Conservation (phyloP, 1,140 invertebrate species). For the Drosophila subpulchrella region DNA sequence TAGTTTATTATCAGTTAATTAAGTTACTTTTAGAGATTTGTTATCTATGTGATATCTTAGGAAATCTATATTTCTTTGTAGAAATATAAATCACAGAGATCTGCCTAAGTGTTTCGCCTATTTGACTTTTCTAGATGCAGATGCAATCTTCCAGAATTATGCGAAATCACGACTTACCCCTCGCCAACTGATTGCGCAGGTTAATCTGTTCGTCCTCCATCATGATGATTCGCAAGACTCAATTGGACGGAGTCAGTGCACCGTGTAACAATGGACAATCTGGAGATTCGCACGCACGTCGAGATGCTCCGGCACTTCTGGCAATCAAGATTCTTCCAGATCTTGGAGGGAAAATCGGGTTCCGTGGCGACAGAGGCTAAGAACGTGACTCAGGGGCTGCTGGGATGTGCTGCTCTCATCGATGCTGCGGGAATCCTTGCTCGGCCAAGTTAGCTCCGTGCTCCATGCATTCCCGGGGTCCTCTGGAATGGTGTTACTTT, state of each 20-base stretch:
- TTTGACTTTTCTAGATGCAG: conserved; percentile 1
- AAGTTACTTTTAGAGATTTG: too few species aligned
- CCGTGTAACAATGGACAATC: conserved; percentile 21
- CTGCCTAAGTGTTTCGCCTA: too few species aligned
- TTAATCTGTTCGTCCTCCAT: conserved; percentile 42
- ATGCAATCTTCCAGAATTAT: neutral
- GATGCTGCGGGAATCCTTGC: conserved; percentile 30
- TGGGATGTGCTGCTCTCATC: conserved; percentile 28
- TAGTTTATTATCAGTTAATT: too few species aligned
- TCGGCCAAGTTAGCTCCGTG: conserved; percentile 11
- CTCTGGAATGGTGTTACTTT: neutral
- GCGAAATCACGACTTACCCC: conserved; percentile 38
- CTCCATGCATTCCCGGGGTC: conserved; percentile 8
- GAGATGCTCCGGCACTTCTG: neutral
- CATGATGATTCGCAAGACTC: conserved; percentile 36
- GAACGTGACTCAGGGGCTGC: conserved; percentile 38
- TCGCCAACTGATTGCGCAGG: conserved; percentile 46
- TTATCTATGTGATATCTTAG: too few species aligned
- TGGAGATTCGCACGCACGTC: conserved; percentile 8
- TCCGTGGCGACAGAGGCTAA: conserved; percentile 21
- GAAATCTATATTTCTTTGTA: too few species aligned
- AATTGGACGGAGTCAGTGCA: conserved; percentile 14
- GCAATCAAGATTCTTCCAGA: conserved; percentile 6
- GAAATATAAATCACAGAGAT: too few species aligned
- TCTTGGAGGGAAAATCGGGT: conserved; percentile 5